Conservation (phyloP, 2,797 vertebrate genomes). For the Pagetopsis macropterus region DNA sequence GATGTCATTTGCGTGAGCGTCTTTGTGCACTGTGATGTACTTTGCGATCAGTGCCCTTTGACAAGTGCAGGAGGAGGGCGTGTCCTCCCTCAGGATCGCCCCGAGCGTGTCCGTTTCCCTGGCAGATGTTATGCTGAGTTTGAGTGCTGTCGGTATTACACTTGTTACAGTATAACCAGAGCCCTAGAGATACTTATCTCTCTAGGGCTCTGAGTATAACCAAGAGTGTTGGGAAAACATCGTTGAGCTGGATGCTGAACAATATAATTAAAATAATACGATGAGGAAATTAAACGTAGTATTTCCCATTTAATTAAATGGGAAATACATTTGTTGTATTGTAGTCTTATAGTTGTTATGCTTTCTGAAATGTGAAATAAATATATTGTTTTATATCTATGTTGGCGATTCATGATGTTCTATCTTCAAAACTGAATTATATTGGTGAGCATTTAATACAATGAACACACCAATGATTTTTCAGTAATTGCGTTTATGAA, state of each 20-base stretch:
- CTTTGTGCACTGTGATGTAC: slow-evolving; percentile 60
- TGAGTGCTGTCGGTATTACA: not conserved
- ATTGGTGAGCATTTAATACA: not conserved
- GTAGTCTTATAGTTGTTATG: not conserved
- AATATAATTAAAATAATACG: not conserved
- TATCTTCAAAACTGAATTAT: not conserved
- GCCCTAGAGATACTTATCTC: too few relatives aligned
- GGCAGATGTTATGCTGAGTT: slow-evolving; percentile 68
- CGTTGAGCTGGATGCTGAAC: not conserved
- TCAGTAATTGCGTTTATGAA: not conserved
- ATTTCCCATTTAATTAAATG: too few relatives aligned
- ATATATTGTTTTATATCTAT: not conserved
- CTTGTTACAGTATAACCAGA: not conserved
- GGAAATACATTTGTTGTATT: not conserved
- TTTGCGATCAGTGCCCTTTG: slow-evolving; percentile 64
- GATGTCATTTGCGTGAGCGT: slow-evolving; percentile 37
- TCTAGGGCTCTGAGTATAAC: too few relatives aligned
- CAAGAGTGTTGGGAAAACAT: not conserved
- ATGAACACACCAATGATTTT: not conserved
- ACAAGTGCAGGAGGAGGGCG: slow-evolving; percentile 79
- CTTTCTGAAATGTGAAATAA: not conserved
- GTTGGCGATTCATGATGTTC: not conserved
- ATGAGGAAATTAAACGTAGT: not conserved
- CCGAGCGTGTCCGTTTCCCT: slow-evolving; percentile 45
- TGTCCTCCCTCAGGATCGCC: slow-evolving; percentile 59